Percentiles rank a stretch among this genome's conserved stretches.
phyloP scores from a whole-genome alignment of 2,888 invertebrate genomes.

The Epinotia bilunana region DNA sequence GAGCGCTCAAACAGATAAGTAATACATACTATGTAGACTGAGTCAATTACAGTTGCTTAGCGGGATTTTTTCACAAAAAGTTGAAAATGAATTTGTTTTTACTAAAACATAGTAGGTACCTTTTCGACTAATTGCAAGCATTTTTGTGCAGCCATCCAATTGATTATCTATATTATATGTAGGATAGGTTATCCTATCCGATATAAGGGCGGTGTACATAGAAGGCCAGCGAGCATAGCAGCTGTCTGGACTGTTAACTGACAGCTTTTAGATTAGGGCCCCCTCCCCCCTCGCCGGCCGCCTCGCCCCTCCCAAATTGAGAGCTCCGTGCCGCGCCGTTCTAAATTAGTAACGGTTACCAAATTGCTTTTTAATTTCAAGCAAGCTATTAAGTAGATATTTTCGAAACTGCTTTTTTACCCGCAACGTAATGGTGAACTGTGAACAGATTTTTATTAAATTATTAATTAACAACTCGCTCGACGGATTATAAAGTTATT shows the following conservation, averaged over 20 bases:
- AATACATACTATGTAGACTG: conserved; percentile 53
- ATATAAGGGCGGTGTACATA: conserved; percentile 69
- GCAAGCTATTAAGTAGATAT: conserved; percentile 74
- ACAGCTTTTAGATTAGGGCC: conserved; percentile 83
- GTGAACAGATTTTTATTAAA: conserved; percentile 48
- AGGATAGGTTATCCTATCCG: conserved; percentile 44
- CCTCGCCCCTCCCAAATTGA: conserved; percentile 75
- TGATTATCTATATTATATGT: conserved; percentile 8
- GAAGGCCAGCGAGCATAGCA: conserved; percentile 56
- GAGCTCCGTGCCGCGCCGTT: conserved; percentile 72
- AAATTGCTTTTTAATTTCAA: conserved; percentile 83
- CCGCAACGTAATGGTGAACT: conserved; percentile 46
- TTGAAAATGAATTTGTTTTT: too few relatives aligned
- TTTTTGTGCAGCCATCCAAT: neutral
- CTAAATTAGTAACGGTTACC: conserved; percentile 83
- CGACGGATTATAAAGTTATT: conserved; percentile 46
- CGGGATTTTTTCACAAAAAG: conserved; percentile 42
- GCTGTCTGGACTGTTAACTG: conserved; percentile 76
- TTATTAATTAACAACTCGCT: conserved; percentile 46
- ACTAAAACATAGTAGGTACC: too few relatives aligned
- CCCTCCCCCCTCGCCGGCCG: conserved; percentile 57
- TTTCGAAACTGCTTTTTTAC: conserved; percentile 49
- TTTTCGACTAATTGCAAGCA: neutral
- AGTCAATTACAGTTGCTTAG: conserved; percentile 68
- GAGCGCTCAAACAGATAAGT: conserved; percentile 66